Evolutionary conservation across 2,113 vertebrate genomes (phyloP).

Genomic region (Hydrolagus affinis): DNA sequence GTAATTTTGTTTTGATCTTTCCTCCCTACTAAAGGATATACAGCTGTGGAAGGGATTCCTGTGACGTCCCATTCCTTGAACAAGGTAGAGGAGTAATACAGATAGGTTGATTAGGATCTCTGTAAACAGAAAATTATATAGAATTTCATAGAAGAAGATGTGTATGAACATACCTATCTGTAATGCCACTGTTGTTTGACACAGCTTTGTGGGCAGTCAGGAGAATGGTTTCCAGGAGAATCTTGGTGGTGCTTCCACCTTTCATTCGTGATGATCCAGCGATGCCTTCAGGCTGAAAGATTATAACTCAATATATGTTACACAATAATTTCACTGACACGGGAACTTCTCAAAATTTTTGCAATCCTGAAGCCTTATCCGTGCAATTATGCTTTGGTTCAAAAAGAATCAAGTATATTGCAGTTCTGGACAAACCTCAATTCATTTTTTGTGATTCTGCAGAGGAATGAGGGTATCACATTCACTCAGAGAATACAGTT

Average conservation of each 20-base stretch:
- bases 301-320: not conserved
- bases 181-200: slow-evolving; percentile 38
- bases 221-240: slow-evolving; percentile 60
- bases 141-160: not conserved
- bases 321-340: not conserved
- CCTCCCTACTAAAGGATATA: too few relatives aligned
- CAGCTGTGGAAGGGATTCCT: too few relatives aligned
- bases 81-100: not conserved
- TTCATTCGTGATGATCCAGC: slow-evolving; percentile 69
- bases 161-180: slow-evolving; percentile 37
- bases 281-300: slow-evolving; percentile 59
- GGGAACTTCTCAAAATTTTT: not conserved
- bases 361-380: not conserved
- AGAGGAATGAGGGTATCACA: not conserved
- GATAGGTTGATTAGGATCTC: not conserved
- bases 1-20: too few relatives aligned
- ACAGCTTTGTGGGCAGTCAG: slow-evolving; percentile 54
- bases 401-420: not conserved
- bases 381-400: not conserved
- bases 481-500: too few relatives aligned
- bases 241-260: slow-evolving; percentile 63
- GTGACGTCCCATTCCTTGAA: too few relatives aligned
- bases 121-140: not conserved
- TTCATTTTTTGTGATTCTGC: not conserved
- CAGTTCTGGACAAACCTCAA: not conserved